Base-by-base conservation (phyloP, 1,140 invertebrate genomes). In the Drosophila truncata region DNA sequence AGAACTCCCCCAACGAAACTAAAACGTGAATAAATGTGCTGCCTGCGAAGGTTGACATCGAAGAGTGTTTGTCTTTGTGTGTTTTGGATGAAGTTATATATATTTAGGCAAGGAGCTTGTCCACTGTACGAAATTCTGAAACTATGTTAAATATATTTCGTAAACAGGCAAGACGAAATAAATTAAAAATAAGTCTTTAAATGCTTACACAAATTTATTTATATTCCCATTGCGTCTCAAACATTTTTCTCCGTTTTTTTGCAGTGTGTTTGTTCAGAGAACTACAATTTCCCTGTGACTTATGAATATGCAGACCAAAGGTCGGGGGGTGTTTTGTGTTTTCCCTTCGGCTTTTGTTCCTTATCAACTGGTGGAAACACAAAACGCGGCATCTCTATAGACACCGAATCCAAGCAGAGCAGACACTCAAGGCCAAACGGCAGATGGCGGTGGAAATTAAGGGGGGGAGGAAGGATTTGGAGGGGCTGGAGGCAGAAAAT, bases 251-350 rank as follows among this genome's bases (percentile, higher is more conserved):
- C 14, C 16, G 13, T 55, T 42, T 44, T 44, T 27, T 7, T 4
- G 27, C n/a, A 49, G 55, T 59, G 70, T 33, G 8, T 8, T 29
- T 29, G 11, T 18, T 23, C 52, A 33, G n/a, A 10, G 29, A 55
- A 73, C 59, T 80, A 18, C 49, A 31, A 54, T 11, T 37, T 50
- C 41, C 29, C 50, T 18, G 57, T 69, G 58, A 67, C 71, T 74
- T 81, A 76, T 80, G 78, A 76, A 76, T 76, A 81, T 69, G 58
- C 39, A 62, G 42, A 47, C 39, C 39, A 60, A 69, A 57, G 72
- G 61, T 55, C 62, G 57, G 47, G 58, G 52, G 55, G 50, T 31
- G 35, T 29, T 29, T 62, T 20, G 46, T 46, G 58, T 52, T 74
- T 59, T 60, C 35, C 35, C 67, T 16, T 33, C 35, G 23, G 35